A percentile compares a stretch with the other conserved stretches of the same genome.
Evolutionary conservation across 1,140 invertebrate species (phyloP).

Genomic region (Laupala kohalensis): DNA sequence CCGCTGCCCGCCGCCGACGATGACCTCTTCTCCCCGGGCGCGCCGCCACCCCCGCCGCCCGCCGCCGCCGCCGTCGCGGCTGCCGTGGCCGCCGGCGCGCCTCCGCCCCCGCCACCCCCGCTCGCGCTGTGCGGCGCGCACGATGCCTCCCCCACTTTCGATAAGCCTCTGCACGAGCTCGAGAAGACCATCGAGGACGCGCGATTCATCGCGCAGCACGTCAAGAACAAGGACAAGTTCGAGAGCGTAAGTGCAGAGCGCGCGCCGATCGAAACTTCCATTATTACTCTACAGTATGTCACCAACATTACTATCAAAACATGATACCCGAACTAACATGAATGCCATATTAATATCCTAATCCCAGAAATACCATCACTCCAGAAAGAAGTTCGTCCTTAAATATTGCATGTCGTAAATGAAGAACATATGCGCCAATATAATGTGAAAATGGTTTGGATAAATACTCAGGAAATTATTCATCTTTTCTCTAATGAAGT

Average conservation of each 20-base stretch:
- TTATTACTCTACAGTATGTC: no score
- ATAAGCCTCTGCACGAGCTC: slow-evolving; percentile 58
- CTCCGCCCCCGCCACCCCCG: slow-evolving; percentile 22
- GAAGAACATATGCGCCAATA: no score
- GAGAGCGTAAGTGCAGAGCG: slow-evolving; percentile 61
- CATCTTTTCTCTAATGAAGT: no score
- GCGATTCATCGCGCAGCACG: slow-evolving; percentile 86
- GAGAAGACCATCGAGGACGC: slow-evolving; percentile 81
- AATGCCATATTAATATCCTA: no score
- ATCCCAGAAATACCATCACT: no score
- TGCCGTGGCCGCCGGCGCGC: slow-evolving; percentile 21
- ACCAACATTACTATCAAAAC: no score
- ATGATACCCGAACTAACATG: no score
- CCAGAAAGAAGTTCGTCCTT: no score
- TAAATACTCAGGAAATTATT: no score
- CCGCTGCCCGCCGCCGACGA: slow-evolving; percentile 60
- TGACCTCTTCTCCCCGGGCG: slow-evolving; percentile 52
- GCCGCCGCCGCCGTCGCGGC: slow-evolving; percentile 35
- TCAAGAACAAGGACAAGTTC: slow-evolving; percentile 86
- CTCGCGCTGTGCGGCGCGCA: slow-evolving; percentile 19
- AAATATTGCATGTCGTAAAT: no score
- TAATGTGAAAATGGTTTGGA: no score
- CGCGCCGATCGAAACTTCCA: no score
- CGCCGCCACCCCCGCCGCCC: slow-evolving; percentile 48
- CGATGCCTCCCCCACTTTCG: slow-evolving; percentile 64